These are phyloP conservation scores for Pogonocichla stellata DNA, from an alignment of 2,113 vertebrate species.

Conservation along the genomic window DNA sequence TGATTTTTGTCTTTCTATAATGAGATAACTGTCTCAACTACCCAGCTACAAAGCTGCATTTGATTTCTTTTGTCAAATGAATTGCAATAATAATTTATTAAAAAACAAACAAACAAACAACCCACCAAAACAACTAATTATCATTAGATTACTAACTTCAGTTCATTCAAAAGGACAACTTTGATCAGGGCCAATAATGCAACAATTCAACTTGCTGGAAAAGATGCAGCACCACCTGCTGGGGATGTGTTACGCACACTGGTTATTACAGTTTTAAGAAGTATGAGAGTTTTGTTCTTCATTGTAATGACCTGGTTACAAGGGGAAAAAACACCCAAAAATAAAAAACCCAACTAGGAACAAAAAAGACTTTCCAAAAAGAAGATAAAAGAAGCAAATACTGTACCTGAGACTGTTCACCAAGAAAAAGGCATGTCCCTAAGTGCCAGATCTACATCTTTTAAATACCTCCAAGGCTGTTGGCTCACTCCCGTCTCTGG, in stretches of 20 bases:
- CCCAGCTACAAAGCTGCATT: neutral
- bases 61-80: neutral
- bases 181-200: neutral
- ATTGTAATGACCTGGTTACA: neutral
- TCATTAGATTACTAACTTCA: neutral
- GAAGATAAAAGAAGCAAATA: neutral
- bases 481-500: neutral
- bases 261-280: neutral
- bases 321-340: neutral
- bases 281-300: neutral
- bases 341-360: neutral
- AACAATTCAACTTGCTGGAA: neutral
- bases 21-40: neutral
- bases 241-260: neutral
- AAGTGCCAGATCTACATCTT: neutral
- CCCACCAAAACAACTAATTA: neutral
- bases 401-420: neutral
- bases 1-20: neutral
- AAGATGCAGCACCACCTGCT: slow-evolving; percentile 58
- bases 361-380: neutral
- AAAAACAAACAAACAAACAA: neutral
- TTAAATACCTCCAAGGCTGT: neutral
- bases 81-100: neutral
- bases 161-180: neutral
- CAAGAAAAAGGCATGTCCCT: neutral